Evolutionary conservation across 2,113 vertebrate species (phyloP).

Genomic region (Willisornis vidua): DNA sequence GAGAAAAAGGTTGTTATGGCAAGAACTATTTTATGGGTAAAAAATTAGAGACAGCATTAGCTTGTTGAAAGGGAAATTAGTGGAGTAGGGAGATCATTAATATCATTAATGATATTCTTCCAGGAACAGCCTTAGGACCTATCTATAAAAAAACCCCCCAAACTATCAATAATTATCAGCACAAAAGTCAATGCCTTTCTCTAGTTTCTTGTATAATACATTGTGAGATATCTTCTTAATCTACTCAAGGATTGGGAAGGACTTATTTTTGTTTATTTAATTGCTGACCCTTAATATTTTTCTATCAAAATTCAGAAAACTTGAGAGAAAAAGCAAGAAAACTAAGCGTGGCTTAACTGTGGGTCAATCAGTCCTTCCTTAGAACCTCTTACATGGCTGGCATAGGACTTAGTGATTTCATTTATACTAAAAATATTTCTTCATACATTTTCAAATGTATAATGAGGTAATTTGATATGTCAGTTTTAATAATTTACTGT

Average conservation of each 20-base stretch:
- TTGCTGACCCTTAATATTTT: background rate
- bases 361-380: background rate
- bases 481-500: background rate
- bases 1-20: background rate
- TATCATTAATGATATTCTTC: constrained; percentile 26
- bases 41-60: background rate
- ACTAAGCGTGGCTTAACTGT: fast-evolving
- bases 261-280: background rate
- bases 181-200: background rate
- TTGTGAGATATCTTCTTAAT: background rate
- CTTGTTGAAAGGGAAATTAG: constrained; percentile 37
- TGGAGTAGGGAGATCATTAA: background rate
- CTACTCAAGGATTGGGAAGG: background rate
- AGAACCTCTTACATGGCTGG: background rate
- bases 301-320: background rate
- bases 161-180: background rate
- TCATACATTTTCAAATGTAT: background rate
- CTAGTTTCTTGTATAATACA: background rate
- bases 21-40: background rate
- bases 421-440: background rate
- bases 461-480: background rate
- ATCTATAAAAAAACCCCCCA: background rate
- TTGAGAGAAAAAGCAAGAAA: background rate
- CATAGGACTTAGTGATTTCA: background rate
- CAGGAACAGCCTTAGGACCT: constrained; percentile 22